phyloP scores from a whole-genome alignment of 2,113 vertebrate genomes.

The Seriola quinqueradiata region DNA sequence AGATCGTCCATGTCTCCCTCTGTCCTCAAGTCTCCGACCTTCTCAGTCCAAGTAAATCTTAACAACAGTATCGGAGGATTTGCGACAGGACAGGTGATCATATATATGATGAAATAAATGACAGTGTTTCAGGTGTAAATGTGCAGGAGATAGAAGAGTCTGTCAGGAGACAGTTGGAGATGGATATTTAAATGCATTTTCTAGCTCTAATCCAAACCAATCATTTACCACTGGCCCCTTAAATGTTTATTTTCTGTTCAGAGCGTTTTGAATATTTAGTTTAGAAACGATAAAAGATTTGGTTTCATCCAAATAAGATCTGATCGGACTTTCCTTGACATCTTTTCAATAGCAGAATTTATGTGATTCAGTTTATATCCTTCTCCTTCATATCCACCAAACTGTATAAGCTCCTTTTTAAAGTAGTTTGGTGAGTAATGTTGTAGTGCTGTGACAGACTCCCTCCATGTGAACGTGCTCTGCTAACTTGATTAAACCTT shows the following conservation, averaged over 20 bases:
- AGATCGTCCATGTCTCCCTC: no score
- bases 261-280: not conserved
- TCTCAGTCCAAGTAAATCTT: not conserved
- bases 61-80: not conserved
- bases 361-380: not conserved
- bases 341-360: not conserved
- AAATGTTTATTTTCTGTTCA: not conserved
- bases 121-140: no score
- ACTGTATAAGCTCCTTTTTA: not conserved
- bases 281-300: not conserved
- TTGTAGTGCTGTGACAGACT: not conserved
- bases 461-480: not conserved
- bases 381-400: not conserved
- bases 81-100: not conserved
- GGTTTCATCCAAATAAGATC: not conserved
- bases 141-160: no score
- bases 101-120: not conserved
- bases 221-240: not conserved
- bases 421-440: not conserved
- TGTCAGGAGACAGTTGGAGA: no score
- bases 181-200: not conserved
- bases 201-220: not conserved
- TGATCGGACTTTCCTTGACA: not conserved
- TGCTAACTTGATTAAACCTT: conserved; percentile 3
- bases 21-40: no score